Base-by-base conservation (phyloP, 2,797 vertebrate genomes). In the Triplophysa yarkandensis region DNA sequence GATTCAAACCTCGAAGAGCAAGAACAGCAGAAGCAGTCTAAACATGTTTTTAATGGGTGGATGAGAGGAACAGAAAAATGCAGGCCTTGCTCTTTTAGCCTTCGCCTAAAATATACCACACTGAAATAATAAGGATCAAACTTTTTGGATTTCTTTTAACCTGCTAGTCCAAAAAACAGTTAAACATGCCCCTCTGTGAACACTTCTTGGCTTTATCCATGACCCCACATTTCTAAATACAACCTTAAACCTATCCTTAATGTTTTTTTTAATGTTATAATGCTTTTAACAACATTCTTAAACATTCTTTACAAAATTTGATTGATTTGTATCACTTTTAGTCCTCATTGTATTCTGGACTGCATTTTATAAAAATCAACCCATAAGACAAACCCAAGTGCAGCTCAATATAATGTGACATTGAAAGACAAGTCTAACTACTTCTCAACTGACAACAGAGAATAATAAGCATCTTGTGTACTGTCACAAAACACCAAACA, bases 21-120 rank as follows among this genome's bases (percentile, higher is more conserved):
- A 80, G 86, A 86, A 88, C 87, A 88, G 85, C 88, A 91, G 87
- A 88, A 82, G 86, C 81, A 84, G 89, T 87, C 89, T 86, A 89
- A 90, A 91, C 90, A 91, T 86, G 88, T 89, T 87, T 85, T 74
- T 62, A 87, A 77, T 13, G 36, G 19, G 23, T 32, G 78, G 76
- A 81, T 69, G 76, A 82, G 81, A 72, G 77, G 80, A 81, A 75
- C 67, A 69, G 82, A 84, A 88, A 90, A 88, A 83, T 82, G 80
- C 89, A 85, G 85, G 9, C 81, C 72, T 87, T 80, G 90, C 86
- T 80, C 83, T 87, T 87, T 83, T 84, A 85, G 68, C 66, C 77
- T 75, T 81, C 71, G 85, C 85, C 86, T 83, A 80, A 86, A 77
- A 75, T 75, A 77, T 80, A 79, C 79, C 83, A 77, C 76, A 83